Percentiles rank a stretch among this genome's conserved stretches.
These are phyloP conservation scores for Pseudomyrmex dendroicus DNA, from an alignment of 1,140 invertebrate genomes.

Conservation along the genomic window DNA sequence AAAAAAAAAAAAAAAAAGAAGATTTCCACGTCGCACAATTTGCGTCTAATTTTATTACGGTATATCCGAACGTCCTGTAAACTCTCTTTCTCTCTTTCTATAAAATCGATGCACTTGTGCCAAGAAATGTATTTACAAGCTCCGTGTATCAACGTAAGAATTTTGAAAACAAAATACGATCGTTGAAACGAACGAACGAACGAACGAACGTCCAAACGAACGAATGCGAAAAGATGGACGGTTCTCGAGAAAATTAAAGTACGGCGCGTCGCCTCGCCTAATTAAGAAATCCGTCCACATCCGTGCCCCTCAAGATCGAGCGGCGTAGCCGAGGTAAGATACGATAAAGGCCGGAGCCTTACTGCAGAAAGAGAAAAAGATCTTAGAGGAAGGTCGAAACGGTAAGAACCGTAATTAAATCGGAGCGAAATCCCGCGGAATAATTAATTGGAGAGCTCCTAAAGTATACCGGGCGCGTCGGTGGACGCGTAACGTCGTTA, in stretches of 20 bases:
- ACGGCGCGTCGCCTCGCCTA: constrained; percentile 67
- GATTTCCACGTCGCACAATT: constrained; percentile 41
- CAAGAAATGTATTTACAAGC: constrained; percentile 29
- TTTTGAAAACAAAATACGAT: constrained; percentile 64
- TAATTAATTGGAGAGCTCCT: constrained; percentile 80
- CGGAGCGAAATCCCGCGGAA: constrained; percentile 79
- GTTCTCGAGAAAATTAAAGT: constrained; percentile 70
- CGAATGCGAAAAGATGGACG: constrained; percentile 18
- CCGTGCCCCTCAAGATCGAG: constrained; percentile 70
- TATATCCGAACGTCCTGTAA: too few species aligned
- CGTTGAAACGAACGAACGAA: neutral
- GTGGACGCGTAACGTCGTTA: constrained; percentile 80
- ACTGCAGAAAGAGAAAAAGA: constrained; percentile 37
- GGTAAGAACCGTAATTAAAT: constrained; percentile 82
- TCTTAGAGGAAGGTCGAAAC: constrained; percentile 59
- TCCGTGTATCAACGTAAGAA: constrained; percentile 60
- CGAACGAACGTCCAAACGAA: constrained; percentile 8
- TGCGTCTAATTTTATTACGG: constrained; percentile 42
- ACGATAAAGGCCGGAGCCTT: constrained; percentile 34
- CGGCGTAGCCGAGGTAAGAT: constrained; percentile 37
- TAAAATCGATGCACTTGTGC: neutral
- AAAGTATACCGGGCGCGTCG: constrained; percentile 79
- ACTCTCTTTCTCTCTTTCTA: neutral
- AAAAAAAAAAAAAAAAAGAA: constrained; percentile 50
- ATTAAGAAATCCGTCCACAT: constrained; percentile 73